Evolutionary conservation across 1,140 invertebrate genomes (phyloP).

Genomic region (Diprion similis): DNA sequence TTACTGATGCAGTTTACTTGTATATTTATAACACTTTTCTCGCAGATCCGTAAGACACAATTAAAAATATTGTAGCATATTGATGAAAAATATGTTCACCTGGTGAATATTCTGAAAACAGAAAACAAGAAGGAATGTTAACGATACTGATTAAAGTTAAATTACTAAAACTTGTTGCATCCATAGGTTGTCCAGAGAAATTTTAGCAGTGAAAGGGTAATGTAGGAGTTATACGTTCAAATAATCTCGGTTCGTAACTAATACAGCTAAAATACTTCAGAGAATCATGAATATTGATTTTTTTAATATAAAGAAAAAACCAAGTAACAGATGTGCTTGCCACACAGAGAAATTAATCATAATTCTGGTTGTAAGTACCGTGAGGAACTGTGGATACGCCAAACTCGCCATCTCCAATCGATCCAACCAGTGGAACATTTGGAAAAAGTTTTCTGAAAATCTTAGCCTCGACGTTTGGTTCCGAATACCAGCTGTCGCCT

Average conservation of each 20-base stretch:
- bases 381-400: constrained; percentile 51
- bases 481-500: constrained; percentile 51
- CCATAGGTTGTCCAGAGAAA: no score
- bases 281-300: no score
- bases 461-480: constrained; percentile 62
- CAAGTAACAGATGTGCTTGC: no score
- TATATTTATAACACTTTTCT: not conserved
- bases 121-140: not conserved
- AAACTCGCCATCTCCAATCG: constrained; percentile 69
- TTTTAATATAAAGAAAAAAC: no score
- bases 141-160: no score
- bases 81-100: constrained; percentile 20
- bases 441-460: constrained; percentile 68
- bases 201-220: no score
- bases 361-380: constrained; percentile 25
- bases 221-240: no score
- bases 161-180: no score
- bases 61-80: constrained; percentile 50
- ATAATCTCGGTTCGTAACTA: no score
- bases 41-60: constrained; percentile 49
- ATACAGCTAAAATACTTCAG: no score
- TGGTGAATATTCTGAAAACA: constrained; percentile 33
- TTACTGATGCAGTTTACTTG: not conserved
- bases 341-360: no score
- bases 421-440: constrained; percentile 64